These are phyloP conservation scores for Yponomeuta malinellus DNA, from an alignment of 2,888 invertebrate genomes.

Conservation along the genomic window DNA sequence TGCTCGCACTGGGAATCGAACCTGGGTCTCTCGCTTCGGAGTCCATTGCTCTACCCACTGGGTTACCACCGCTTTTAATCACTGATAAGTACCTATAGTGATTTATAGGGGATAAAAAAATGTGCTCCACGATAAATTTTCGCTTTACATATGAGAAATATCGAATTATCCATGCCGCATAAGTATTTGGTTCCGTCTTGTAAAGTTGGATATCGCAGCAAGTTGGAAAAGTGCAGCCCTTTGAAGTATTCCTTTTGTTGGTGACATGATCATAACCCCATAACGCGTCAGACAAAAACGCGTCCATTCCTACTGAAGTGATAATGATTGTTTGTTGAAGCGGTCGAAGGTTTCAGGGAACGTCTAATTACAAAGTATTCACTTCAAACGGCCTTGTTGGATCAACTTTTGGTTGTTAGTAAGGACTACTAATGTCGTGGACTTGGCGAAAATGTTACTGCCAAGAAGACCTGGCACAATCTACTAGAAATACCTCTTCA, in stretches of 20 bases:
- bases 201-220: neutral
- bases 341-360: neutral
- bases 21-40: too few relatives aligned
- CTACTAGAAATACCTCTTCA: too few relatives aligned
- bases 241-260: neutral
- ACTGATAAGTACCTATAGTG: too few relatives aligned
- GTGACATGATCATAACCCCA: neutral
- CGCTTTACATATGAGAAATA: too few relatives aligned
- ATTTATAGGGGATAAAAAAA: too few relatives aligned
- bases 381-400: slow-evolving; percentile 9
- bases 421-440: neutral
- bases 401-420: slow-evolving; percentile 2
- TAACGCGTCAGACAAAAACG: neutral
- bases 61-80: too few relatives aligned
- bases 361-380: slow-evolving; percentile 6
- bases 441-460: neutral
- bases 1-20: too few relatives aligned
- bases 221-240: neutral
- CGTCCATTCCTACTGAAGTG: neutral
- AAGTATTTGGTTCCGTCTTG: neutral
- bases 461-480: too few relatives aligned
- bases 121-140: too few relatives aligned
- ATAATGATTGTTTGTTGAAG: neutral
- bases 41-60: too few relatives aligned
- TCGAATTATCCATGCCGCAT: too few relatives aligned